phyloP scores from a whole-genome alignment of 2,113 vertebrate species.

The Hypocryptadius cinnamomeus region DNA sequence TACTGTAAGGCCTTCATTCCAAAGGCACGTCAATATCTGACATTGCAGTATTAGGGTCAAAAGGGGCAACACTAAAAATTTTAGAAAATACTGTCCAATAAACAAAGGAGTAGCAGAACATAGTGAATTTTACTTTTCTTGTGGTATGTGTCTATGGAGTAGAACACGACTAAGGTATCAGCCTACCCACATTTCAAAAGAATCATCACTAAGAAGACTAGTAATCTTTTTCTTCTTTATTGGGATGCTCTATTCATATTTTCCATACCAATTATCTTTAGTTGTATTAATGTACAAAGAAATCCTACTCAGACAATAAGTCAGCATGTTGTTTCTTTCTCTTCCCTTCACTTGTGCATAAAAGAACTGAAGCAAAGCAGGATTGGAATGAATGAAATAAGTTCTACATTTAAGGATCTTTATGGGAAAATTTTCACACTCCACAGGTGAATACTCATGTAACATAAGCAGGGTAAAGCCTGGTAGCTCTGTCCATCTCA shows the following conservation, averaged over 20 bases:
- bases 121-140: background rate
- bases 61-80: background rate
- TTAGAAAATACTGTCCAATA: background rate
- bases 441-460: background rate
- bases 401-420: background rate
- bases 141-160: background rate
- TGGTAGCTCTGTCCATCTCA: background rate
- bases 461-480: background rate
- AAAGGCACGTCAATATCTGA: background rate
- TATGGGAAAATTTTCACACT: background rate
- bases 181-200: background rate
- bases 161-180: background rate
- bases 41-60: background rate
- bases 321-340: background rate
- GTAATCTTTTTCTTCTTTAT: background rate
- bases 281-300: background rate
- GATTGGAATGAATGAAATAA: background rate
- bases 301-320: background rate
- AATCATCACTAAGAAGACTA: background rate
- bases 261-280: background rate
- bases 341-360: background rate
- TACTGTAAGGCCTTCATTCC: background rate
- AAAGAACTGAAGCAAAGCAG: background rate
- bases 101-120: background rate
- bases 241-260: background rate